These are phyloP conservation scores for Oreonectes daqikongensis DNA, from an alignment of 2,797 vertebrate species.

Conservation along the genomic window DNA sequence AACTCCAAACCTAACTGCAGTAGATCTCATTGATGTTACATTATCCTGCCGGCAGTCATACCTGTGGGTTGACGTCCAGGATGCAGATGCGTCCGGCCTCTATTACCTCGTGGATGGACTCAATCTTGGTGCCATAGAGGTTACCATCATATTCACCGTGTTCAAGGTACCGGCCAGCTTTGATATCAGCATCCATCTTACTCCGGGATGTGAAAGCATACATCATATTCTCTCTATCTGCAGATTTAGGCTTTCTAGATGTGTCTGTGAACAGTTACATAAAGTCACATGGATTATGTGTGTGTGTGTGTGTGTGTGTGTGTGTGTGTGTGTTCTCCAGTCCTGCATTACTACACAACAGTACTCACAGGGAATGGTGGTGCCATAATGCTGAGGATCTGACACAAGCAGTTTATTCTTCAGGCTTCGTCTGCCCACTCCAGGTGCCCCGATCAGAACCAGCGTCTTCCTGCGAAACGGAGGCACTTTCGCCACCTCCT, in stretches of 20 bases:
- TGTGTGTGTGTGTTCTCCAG: too few species aligned
- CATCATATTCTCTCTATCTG: conserved; percentile 85
- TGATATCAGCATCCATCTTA: conserved; percentile 93
- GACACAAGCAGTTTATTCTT: conserved; percentile 91
- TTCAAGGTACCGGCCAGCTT: conserved; percentile 88
- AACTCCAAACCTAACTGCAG: background rate
- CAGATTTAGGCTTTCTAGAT: conserved; percentile 87
- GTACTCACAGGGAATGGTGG: conserved; percentile 90
- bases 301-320: too few species aligned
- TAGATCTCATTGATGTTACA: too few species aligned
- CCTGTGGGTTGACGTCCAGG: conserved; percentile 94
- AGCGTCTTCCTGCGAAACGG: conserved; percentile 95
- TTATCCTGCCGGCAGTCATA: conserved; percentile 51
- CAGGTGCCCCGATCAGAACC: conserved; percentile 92
- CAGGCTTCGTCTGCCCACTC: conserved; percentile 91
- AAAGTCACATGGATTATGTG: background rate
- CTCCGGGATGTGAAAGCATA: conserved; percentile 88
- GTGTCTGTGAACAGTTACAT: conserved; percentile 72
- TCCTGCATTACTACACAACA: too few species aligned
- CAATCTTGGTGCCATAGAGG: conserved; percentile 90
- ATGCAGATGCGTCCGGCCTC: conserved; percentile 90
- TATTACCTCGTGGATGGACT: conserved; percentile 92
- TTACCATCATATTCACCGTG: conserved; percentile 93
- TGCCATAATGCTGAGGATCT: conserved; percentile 88
- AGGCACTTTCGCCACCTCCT: conserved; percentile 93